Percentiles rank a stretch among this genome's conserved stretches.
phyloP scores from a whole-genome alignment of 2,888 invertebrate genomes.

The Drosophila prostipennis region DNA sequence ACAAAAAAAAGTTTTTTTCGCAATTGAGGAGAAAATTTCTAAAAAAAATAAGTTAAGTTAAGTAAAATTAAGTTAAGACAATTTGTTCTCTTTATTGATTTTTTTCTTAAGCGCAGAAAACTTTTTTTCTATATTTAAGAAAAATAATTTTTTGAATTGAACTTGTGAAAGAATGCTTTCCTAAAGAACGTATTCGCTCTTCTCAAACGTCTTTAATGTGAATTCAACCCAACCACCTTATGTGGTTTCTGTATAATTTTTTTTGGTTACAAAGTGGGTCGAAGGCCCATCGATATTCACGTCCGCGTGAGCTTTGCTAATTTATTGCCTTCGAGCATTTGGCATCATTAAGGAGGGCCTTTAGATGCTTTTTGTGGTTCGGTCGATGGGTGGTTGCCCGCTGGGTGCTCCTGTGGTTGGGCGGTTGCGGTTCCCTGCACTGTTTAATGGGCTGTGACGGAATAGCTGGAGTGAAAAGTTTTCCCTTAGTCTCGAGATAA shows the following conservation, averaged over 20 bases:
- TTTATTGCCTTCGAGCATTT: constrained; percentile 72
- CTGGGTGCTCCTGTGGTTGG: constrained; percentile 26
- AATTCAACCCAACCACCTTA: not conserved
- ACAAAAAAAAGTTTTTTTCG: no score
- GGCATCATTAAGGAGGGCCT: constrained; percentile 64
- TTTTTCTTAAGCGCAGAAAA: no score
- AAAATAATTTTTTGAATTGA: no score
- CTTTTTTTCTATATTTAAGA: no score
- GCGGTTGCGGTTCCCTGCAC: constrained; percentile 59
- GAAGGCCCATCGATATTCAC: constrained; percentile 30
- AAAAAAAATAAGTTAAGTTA: no score
- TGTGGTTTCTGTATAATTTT: constrained; percentile 21
- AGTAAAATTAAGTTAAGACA: no score
- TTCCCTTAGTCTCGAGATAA: constrained; percentile 47
- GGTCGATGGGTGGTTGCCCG: constrained; percentile 17
- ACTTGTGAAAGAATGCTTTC: no score
- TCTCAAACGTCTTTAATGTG: not conserved
- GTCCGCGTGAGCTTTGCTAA: constrained; percentile 48
- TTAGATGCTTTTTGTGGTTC: constrained; percentile 25
- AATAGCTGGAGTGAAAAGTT: constrained; percentile 74
- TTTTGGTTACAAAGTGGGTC: constrained; percentile 46
- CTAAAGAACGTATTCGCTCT: no score
- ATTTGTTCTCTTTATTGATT: no score
- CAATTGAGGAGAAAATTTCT: no score
- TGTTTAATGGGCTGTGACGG: constrained; percentile 74